These are phyloP conservation scores for Ceratitis capitata DNA, from an alignment of 1,140 invertebrate species.

Conservation along the genomic window DNA sequence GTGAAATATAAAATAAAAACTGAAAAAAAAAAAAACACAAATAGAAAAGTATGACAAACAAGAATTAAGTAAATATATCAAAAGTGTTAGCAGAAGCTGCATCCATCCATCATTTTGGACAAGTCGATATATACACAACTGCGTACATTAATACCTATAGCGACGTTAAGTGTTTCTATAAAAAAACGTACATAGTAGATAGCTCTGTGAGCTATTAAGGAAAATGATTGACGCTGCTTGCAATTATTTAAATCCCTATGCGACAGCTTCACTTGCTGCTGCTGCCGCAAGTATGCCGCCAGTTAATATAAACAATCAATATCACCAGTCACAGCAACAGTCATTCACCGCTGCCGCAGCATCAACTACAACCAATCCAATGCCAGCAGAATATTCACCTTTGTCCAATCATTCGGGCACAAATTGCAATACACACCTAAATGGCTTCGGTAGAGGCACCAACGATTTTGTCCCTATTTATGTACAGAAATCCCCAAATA, in stretches of 20 bases:
- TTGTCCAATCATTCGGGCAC: background rate
- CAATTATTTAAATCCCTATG: conserved; percentile 62
- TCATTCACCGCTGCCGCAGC: conserved; percentile 40
- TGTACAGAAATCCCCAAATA: background rate
- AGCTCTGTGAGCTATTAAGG: too few species aligned
- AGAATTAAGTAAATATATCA: background rate
- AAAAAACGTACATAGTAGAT: too few species aligned
- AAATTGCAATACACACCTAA: background rate
- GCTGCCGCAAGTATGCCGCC: conserved; percentile 18
- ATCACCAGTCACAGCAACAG: conserved; percentile 42
- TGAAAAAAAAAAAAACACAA: background rate
- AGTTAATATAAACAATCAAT: background rate
- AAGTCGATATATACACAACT: too few species aligned
- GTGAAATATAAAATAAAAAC: background rate
- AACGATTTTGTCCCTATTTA: background rate
- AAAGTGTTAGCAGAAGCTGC: background rate
- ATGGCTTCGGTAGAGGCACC: background rate
- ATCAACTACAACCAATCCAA: background rate
- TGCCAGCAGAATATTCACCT: background rate
- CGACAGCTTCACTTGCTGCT: conserved; percentile 42
- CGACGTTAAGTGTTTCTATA: too few species aligned
- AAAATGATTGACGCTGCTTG: conserved; percentile 63
- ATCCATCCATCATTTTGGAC: too few species aligned
- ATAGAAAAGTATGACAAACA: background rate
- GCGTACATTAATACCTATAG: too few species aligned